A percentile compares a stretch with the other conserved stretches of the same genome.
These are phyloP conservation scores for Ashinkailepas kermadecensis DNA, from an alignment of 2,888 invertebrate genomes.

Conservation along the genomic window DNA sequence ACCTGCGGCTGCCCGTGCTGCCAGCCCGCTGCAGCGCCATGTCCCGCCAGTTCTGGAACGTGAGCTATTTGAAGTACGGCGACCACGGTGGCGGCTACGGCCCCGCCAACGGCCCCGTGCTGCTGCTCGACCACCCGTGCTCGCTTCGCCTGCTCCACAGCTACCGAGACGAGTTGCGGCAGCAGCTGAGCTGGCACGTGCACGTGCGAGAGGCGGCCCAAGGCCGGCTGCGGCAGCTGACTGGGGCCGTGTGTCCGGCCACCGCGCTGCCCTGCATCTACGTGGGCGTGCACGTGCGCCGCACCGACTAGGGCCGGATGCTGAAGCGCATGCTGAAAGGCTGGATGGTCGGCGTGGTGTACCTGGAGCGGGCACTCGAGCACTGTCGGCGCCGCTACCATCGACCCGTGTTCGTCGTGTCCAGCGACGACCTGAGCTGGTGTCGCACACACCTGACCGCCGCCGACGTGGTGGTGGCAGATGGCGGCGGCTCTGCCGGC, in stretches of 20 bases:
- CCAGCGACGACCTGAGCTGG: conserved; percentile 32
- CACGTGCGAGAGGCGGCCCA: background rate
- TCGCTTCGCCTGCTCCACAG: conserved; percentile 22
- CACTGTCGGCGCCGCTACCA: conserved; percentile 30
- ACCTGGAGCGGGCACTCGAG: conserved; percentile 28
- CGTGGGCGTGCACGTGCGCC: conserved; percentile 33
- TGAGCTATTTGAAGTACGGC: conserved; percentile 18
- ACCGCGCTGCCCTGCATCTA: conserved; percentile 11
- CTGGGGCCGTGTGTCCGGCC: background rate
- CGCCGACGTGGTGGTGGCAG: conserved; percentile 22
- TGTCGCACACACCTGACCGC: conserved; percentile 19
- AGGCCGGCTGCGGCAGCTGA: background rate
- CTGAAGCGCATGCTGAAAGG: conserved; percentile 25
- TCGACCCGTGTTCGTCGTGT: conserved; percentile 31
- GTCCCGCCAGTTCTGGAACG: background rate
- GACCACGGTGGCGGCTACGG: conserved; percentile 13
- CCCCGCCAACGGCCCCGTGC: conserved; percentile 11
- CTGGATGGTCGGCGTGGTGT: conserved; percentile 24
- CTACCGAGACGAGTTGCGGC: conserved; percentile 26
- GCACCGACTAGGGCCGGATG: conserved; percentile 29
- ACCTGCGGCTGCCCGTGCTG: no score
- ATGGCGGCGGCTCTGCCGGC: conserved; percentile 16
- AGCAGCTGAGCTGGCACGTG: conserved; percentile 25
- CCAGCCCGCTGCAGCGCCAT: background rate
- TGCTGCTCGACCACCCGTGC: background rate